Base-by-base conservation (phyloP, 2,113 vertebrate genomes). In the Hippocampus mohnikei region DNA sequence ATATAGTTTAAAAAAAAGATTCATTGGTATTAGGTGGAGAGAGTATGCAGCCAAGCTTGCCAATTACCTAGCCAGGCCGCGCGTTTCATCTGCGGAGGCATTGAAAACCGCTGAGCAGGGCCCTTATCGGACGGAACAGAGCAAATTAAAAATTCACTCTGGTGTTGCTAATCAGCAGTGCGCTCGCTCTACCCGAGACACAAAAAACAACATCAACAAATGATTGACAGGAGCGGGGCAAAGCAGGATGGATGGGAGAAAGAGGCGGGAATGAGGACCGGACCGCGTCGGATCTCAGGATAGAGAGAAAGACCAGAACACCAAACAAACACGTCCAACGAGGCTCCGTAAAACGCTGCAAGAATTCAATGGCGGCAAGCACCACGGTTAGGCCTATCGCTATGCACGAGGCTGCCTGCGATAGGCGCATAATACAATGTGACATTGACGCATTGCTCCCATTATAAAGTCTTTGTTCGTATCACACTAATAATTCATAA, bases 401-500 rank as follows among this genome's bases (percentile, higher is more conserved):
- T 78, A 89, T 86, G 88, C 88, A 85, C 82, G 70, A 78, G 85
- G 76, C 88, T 88, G 76, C 76, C 79, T 66, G 82, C 85, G 87
- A 89, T 88, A 83, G 81, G 87, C 65, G 88, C 89, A 91, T 91
- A 90, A 91, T 86, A 85, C 87, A 89, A 91, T 83, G 87, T 89
- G 89, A 91, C 88, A 90, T 89, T 89, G 88, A 91, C 89, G 87
- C 88, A 91, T 91, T 64, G 85, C 88, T 86, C 85, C 89, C 84
- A 91, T 91, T 91, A 91, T 88, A 89, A 88, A 91, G 88, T 89
- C 87, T 91, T 91, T 88, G 89, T 91, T 91, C 85, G 76, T 84
- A 89, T 89, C 87, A 86, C 84, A 87, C 89, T 91, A 91, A 90
- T 91, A 91, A 91, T 91, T 91, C 89, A 91, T 90, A 90, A 89